A percentile compares a stretch with the other conserved stretches of the same genome.
Evolutionary conservation across 2,113 vertebrate species (phyloP).

Genomic region (Hippocampus abdominalis): DNA sequence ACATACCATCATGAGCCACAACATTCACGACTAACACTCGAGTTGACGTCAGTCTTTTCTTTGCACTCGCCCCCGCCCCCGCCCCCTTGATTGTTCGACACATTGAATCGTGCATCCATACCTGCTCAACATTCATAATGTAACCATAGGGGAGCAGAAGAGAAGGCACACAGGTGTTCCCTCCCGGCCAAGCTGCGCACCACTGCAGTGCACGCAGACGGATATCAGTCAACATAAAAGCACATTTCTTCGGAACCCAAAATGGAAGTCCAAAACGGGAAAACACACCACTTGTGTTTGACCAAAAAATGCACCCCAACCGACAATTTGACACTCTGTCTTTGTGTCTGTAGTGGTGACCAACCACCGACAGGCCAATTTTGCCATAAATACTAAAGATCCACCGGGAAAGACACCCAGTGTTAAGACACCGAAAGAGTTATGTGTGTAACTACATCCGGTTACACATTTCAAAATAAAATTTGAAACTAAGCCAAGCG

Average conservation of each 20-base stretch:
- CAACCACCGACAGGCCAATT: constrained; percentile 20
- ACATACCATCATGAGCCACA: neutral
- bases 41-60: neutral
- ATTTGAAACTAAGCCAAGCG: rapidly evolving
- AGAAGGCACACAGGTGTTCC: constrained; percentile 62
- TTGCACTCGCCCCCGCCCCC: neutral
- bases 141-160: constrained; percentile 32
- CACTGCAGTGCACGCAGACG: constrained; percentile 60
- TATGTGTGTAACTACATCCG: neutral
- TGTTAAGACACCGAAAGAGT: neutral
- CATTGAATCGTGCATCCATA: constrained; percentile 40
- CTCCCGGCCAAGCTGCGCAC: constrained; percentile 59
- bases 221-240: constrained; percentile 42
- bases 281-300: neutral
- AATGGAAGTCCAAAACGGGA: constrained; percentile 17
- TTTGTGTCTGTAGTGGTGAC: constrained; percentile 16
- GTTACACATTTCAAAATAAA: constrained; percentile 34
- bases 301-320: neutral
- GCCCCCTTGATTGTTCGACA: constrained; percentile 14
- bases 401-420: constrained; percentile 34
- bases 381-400: constrained; percentile 53
- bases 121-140: constrained; percentile 53
- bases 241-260: constrained; percentile 32
- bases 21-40: neutral
- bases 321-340: constrained; percentile 9